These are phyloP conservation scores for Hypercompe scribonia DNA, from an alignment of 2,888 invertebrate genomes.

Conservation along the genomic window DNA sequence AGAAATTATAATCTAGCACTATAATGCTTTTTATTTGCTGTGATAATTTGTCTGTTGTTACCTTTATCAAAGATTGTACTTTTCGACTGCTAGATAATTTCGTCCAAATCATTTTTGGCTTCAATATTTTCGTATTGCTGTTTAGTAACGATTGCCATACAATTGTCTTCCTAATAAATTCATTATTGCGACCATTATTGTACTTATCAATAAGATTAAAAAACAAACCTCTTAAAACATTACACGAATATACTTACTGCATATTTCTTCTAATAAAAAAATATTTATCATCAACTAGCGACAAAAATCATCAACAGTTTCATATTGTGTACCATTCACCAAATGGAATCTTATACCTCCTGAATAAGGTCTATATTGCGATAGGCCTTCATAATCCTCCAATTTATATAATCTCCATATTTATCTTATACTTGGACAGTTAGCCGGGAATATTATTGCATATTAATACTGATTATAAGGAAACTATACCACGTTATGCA, in stretches of 20 bases:
- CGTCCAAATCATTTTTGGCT: too few species aligned
- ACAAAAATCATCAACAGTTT: neutral
- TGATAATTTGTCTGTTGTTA: too few species aligned
- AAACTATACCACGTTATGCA: conserved; percentile 27
- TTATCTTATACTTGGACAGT: neutral
- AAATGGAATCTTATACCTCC: neutral
- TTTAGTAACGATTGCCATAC: too few species aligned
- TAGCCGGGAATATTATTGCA: neutral
- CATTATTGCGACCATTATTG: too few species aligned
- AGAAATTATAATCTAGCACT: too few species aligned
- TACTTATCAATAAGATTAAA: too few species aligned
- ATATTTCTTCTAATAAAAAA: neutral
- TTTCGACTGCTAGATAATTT: too few species aligned
- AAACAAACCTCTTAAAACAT: too few species aligned
- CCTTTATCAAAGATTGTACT: too few species aligned
- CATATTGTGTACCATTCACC: neutral
- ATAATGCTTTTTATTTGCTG: too few species aligned
- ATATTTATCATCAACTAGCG: neutral
- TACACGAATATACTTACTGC: neutral
- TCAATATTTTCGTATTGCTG: too few species aligned
- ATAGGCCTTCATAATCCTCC: neutral
- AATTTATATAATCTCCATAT: neutral
- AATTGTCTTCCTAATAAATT: too few species aligned
- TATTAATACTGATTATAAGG: conserved; percentile 27
- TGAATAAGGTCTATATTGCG: neutral